Conservation (phyloP, 2,797 vertebrate genomes). For the Meda fulgida region DNA sequence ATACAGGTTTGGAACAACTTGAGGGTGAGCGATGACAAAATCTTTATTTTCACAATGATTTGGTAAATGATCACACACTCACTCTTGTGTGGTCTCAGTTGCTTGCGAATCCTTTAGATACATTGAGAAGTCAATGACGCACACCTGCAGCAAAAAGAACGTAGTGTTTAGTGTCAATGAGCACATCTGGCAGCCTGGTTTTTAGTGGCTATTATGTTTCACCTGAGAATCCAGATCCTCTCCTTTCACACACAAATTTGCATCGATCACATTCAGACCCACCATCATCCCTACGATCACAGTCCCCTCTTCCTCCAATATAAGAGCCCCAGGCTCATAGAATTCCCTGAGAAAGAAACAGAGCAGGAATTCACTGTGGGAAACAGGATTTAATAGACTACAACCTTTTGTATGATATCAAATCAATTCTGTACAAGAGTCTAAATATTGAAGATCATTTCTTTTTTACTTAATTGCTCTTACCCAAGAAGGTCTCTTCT, state of each 20-base stretch:
- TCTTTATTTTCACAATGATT: too few species aligned
- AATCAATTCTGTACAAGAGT: not conserved
- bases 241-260: slow-evolving; percentile 98
- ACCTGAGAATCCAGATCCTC: slow-evolving; percentile 98
- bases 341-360: slow-evolving; percentile 85
- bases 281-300: slow-evolving; percentile 95
- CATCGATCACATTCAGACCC: slow-evolving; percentile 97
- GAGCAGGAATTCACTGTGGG: not conserved
- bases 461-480: slow-evolving; percentile 23
- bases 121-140: slow-evolving; percentile 96
- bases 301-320: slow-evolving; percentile 94
- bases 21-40: not conserved
- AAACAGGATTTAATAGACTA: not conserved
- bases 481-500: slow-evolving; percentile 91
- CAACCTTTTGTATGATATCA: not conserved
- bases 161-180: slow-evolving; percentile 1
- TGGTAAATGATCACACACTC: slow-evolving; percentile 67
- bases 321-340: slow-evolving; percentile 90
- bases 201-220: slow-evolving; percentile 15
- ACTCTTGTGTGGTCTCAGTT: slow-evolving; percentile 86
- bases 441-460: not conserved
- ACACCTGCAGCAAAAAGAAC: slow-evolving; percentile 83
- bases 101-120: slow-evolving; percentile 91
- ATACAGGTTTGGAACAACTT: not conserved
- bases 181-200: not conserved